A percentile compares a stretch with the other conserved stretches of the same genome.
These are phyloP conservation scores for Cheilosia pagana DNA, from an alignment of 2,888 invertebrate genomes.

Conservation along the genomic window DNA sequence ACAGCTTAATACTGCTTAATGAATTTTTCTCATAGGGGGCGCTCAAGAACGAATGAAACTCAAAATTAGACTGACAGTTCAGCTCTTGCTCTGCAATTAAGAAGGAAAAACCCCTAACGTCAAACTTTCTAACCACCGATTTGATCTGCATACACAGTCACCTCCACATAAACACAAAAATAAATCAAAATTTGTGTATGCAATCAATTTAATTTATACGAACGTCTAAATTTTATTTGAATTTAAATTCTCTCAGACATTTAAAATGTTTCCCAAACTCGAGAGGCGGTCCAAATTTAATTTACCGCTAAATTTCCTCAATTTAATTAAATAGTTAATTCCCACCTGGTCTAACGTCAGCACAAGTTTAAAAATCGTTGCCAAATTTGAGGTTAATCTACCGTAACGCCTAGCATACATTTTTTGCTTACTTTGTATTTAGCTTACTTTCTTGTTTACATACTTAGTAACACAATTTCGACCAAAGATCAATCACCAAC, in stretches of 20 bases:
- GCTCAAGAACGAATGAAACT: too few relatives aligned
- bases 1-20: too few relatives aligned
- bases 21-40: too few relatives aligned
- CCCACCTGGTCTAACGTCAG: slow-evolving; percentile 5
- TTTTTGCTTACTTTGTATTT: slow-evolving; percentile 14
- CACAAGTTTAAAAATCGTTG: slow-evolving; percentile 8
- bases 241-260: slow-evolving; percentile 12
- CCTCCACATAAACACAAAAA: background rate
- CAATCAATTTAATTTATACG: background rate
- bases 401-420: background rate
- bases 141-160: background rate
- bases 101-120: too few relatives aligned
- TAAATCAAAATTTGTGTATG: slow-evolving; percentile 1
- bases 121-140: background rate
- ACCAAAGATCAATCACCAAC: slow-evolving; percentile 1
- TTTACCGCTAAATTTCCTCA: slow-evolving; percentile 35
- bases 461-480: background rate
- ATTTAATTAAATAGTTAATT: slow-evolving; percentile 26
- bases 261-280: slow-evolving; percentile 1
- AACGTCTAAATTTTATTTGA: background rate
- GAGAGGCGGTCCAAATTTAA: slow-evolving; percentile 4
- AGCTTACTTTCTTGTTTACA: background rate
- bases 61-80: too few relatives aligned
- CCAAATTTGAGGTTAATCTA: slow-evolving; percentile 38
- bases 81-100: too few relatives aligned